Percentiles rank a stretch among this genome's conserved stretches.
Evolutionary conservation across 2,888 invertebrate species (phyloP).

Genomic region (Julus scanicus): DNA sequence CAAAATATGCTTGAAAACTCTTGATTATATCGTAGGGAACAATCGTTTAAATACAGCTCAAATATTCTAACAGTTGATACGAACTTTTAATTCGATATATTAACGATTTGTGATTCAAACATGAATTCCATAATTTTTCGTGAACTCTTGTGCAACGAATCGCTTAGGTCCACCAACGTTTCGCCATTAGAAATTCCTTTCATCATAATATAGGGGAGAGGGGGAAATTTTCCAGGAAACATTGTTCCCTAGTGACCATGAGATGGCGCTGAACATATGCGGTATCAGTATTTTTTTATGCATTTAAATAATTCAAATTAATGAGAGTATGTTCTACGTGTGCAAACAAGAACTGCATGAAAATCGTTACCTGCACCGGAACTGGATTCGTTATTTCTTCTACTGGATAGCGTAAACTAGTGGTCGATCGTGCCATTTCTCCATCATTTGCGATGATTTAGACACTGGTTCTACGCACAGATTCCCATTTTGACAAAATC

Average conservation of each 20-base stretch:
- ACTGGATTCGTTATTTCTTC: conserved; percentile 19
- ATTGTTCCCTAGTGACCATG: neutral
- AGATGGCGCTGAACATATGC: neutral
- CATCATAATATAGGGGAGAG: neutral
- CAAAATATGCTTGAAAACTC: too few relatives aligned
- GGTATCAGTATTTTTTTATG: neutral
- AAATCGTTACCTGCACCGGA: neutral
- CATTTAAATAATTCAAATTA: neutral
- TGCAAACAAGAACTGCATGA: neutral
- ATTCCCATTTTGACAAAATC: conserved; percentile 8
- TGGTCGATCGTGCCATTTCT: conserved; percentile 42
- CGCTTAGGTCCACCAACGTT: too few relatives aligned
- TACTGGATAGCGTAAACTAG: conserved; percentile 29
- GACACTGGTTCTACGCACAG: neutral
- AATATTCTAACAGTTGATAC: neutral
- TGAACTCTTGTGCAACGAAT: too few relatives aligned
- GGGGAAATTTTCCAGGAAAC: neutral
- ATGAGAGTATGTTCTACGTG: neutral
- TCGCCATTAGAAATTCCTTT: neutral
- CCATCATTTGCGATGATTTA: neutral
- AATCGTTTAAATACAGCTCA: neutral
- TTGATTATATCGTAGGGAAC: neutral
- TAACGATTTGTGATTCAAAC: too few relatives aligned
- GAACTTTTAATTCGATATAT: neutral
- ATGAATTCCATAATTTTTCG: too few relatives aligned